phyloP scores from a whole-genome alignment of 2,113 vertebrate genomes.

The Sterna hirundo region DNA sequence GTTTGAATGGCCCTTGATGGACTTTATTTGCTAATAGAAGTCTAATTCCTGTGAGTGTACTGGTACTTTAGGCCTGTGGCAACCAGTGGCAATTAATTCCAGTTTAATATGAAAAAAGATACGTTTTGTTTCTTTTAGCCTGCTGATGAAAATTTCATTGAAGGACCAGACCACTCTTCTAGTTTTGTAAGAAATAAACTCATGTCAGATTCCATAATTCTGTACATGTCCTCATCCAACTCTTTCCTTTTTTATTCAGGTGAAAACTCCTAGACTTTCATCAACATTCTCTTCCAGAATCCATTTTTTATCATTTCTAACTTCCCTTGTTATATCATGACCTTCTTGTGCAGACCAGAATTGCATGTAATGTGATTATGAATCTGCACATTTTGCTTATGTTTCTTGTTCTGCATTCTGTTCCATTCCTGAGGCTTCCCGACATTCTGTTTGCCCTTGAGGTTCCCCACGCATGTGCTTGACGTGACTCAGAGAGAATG shows the following conservation, averaged over 20 bases:
- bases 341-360: not conserved
- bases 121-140: not conserved
- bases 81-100: not conserved
- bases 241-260: not conserved
- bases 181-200: not conserved
- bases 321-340: not conserved
- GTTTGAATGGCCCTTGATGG: not conserved
- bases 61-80: not conserved
- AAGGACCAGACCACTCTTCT: not conserved
- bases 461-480: not conserved
- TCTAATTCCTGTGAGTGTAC: not conserved
- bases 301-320: not conserved
- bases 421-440: not conserved
- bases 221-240: not conserved
- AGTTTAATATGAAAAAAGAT: not conserved
- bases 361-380: not conserved
- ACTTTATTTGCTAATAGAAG: not conserved
- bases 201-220: not conserved
- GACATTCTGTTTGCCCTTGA: not conserved
- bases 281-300: not conserved
- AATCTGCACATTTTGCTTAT: not conserved
- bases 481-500: not conserved
- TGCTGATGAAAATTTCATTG: not conserved
- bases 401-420: not conserved
- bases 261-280: not conserved